Evolutionary conservation across 2,113 vertebrate species (phyloP), one percentile per base, ranked within the genome.

Genomic region (Pomatostomus ruficeps): DNA sequence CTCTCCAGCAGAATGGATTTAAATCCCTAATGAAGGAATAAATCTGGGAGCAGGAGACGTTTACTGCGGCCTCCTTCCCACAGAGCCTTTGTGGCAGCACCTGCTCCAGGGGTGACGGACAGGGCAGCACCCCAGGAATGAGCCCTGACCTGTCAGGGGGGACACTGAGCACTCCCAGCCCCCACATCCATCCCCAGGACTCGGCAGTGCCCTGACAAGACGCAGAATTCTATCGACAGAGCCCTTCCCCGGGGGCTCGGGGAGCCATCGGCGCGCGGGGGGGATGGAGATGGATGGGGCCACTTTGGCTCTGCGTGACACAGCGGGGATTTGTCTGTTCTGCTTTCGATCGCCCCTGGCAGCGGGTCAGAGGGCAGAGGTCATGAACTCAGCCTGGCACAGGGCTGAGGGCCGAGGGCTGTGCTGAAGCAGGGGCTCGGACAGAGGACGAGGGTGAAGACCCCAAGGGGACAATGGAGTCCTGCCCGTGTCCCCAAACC

Each of bases 11-110:
- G 94, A 70, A 95, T 90, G 96, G 91, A 93, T 94, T 96, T 94
- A 76, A 96, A 96, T 96, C 43, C 80, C 93, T 96, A 95, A 97
- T 96, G 96, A 97, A 95, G 96, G 94, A 96, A 96, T 95, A 96
- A 97, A 97, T 97, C 96, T 96, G 93, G 3, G 23, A 65, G 85
- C 75, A 63, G 83, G 70, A 89, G 96, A 95, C 96, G 75, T 96
- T 97, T 86, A 91, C 96, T 91, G 97, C 84, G 13, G 81, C 51
- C 92, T 86, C 23, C 63, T 73, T 96, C 88, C 90, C 88, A 92
- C 88, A 61, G 92, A 82, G 90, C 86, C 95, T 88, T 75, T 75
- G 88, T 92, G 94, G 79, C 66, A 26, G 74, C 88, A 93, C 89
- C 91, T 79, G 87, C 87, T 80, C 46, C 14, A 9, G 3, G 76